Evolutionary conservation across 2,888 invertebrate genomes (phyloP).

Genomic region (Agrochola circellaris): DNA sequence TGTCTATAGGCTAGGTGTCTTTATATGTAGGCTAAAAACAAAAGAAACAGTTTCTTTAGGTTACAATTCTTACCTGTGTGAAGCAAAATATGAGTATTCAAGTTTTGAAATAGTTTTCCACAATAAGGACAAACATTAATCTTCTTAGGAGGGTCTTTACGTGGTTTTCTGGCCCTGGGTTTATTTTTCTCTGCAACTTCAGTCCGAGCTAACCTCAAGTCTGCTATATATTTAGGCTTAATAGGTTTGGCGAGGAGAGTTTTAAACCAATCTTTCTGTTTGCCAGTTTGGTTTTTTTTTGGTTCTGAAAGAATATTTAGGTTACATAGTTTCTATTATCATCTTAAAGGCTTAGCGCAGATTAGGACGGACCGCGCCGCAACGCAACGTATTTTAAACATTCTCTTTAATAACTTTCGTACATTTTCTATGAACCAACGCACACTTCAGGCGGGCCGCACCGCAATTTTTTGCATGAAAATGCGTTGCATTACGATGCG

Average conservation of each 20-base stretch:
- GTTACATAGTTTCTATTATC: not conserved
- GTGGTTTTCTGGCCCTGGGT: slow-evolving; percentile 17
- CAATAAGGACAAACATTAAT: slow-evolving; percentile 78
- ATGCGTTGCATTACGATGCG: not conserved
- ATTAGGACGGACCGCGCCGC: not conserved
- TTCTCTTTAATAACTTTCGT: not conserved
- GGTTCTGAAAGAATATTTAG: slow-evolving; percentile 35
- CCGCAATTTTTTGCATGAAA: not conserved
- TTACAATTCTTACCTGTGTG: slow-evolving; percentile 73
- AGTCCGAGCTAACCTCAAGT: slow-evolving; percentile 68
- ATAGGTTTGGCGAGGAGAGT: slow-evolving; percentile 61
- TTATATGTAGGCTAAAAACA: not conserved
- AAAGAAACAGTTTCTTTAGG: too few relatives aligned
- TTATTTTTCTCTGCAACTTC: slow-evolving; percentile 12
- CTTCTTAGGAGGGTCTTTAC: slow-evolving; percentile 25
- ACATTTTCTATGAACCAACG: not conserved
- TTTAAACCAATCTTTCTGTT: slow-evolving; percentile 14
- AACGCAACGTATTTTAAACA: not conserved
- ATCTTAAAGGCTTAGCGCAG: not conserved
- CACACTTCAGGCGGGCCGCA: not conserved
- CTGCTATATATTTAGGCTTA: slow-evolving; percentile 74
- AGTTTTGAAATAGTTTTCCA: slow-evolving; percentile 72
- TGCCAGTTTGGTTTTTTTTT: not conserved
- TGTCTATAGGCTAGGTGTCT: not conserved
- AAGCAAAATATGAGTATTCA: slow-evolving; percentile 73